Percentiles rank a stretch among this genome's conserved stretches.
These are phyloP conservation scores for Mobula hypostoma DNA, from an alignment of 2,113 vertebrate genomes.

Conservation along the genomic window DNA sequence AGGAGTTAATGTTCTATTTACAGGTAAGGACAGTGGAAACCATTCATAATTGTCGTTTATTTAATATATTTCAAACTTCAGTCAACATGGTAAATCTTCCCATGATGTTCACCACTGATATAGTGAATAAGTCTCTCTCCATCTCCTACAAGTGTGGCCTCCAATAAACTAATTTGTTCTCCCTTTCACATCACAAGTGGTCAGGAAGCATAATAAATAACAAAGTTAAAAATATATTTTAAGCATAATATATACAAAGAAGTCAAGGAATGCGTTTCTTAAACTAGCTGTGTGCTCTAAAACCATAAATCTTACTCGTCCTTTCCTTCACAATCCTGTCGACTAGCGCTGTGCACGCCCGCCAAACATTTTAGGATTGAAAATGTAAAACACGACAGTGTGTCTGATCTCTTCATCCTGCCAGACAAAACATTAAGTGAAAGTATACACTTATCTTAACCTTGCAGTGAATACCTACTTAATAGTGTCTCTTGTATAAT, in stretches of 20 bases:
- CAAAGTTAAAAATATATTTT: not conserved
- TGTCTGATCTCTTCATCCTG: slow-evolving; percentile 34
- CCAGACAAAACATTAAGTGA: slow-evolving; percentile 34
- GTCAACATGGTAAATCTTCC: not conserved
- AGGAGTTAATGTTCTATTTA: not conserved
- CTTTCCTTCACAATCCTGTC: not conserved
- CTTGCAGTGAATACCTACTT: slow-evolving; percentile 32
- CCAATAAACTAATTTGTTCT: not conserved
- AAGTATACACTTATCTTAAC: slow-evolving; percentile 34
- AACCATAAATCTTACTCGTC: slow-evolving; percentile 4
- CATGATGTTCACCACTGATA: not conserved
- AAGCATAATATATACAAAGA: not conserved
- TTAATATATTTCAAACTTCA: not conserved
- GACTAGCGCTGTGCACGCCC: not conserved
- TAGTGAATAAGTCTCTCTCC: not conserved
- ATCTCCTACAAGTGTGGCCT: not conserved
- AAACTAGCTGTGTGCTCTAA: not conserved
- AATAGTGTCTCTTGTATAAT: slow-evolving; percentile 28
- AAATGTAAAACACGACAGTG: slow-evolving; percentile 10
- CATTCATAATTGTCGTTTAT: not conserved
- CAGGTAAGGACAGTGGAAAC: not conserved
- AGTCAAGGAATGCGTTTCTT: not conserved
- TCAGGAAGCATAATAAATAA: not conserved
- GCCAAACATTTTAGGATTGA: slow-evolving; percentile 18
- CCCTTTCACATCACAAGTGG: not conserved